Evolutionary conservation across 2,888 invertebrate species (phyloP), one percentile per base, ranked within the genome.

Genomic region (Epinotia brunnichana): DNA sequence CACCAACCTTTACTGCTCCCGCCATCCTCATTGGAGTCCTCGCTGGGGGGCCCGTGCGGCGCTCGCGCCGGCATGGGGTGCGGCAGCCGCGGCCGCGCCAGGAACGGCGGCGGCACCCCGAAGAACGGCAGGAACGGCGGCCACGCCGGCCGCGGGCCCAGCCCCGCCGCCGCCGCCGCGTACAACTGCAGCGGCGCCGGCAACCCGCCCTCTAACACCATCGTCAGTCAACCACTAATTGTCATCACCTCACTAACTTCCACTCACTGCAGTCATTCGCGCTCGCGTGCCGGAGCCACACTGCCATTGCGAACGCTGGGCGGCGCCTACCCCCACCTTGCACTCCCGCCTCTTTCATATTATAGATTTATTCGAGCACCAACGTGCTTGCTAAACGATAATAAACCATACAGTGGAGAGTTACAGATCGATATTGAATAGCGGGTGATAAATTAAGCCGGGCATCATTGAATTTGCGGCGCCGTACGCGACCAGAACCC

Each of bases 171-270:
- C 81, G 95, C 95, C 85, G 95, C 95, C 83, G 95, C 95, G 86
- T 95, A 96, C 80, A 95, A 90, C 84, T 95, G 95, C 87, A 96
- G 90, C 83, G 95, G 95, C 86, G 95, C 95, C 90, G 96, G 96
- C 90, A 96, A 88, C 80, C 95, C 95, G 87, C 90, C 94, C 85
- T 95, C 95, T 85, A 95, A 89, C 90, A 95, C 95, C 95, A 95
- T 56, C 74, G 66, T 66, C 63, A 54, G 68, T 63, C 62, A n/a
- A 44, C n/a, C 29, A 67, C 74, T 48, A n/a, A 48, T n/a, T n/a
- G 48, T 48, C 48, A 48, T 48, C 48, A 48, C 48, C 48, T 7
- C 48, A 48, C 48, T 48, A 48, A n/a, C 35, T 35, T 35, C 35
- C 48, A 48, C 48, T 48, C 48, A 48, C 48, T 48, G 48, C 48